Evolutionary conservation across 2,797 vertebrate species (phyloP), one percentile per base, ranked within the genome.

Genomic region (Tinamus major): DNA sequence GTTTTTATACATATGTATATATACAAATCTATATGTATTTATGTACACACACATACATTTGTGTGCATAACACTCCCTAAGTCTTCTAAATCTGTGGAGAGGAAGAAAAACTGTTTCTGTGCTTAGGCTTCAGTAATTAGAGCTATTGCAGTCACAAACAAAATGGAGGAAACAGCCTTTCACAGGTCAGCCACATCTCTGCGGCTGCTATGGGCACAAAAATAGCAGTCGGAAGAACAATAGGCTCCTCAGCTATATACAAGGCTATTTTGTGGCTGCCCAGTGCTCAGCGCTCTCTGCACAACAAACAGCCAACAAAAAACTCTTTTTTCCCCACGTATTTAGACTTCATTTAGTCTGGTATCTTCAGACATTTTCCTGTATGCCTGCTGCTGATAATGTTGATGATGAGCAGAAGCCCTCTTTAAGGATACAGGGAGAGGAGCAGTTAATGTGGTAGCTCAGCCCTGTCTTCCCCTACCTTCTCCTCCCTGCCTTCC

Each of bases 181-280:
- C 62, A 48, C 0, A 0, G 14, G 6, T 85, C 62, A 90, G 33
- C 31, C 33, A 6, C 5, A n/a, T 75, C 44, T 83, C 72, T 51
- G 27, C 63, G 76, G 51, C 75, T 59, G 24, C 35, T 8, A 1
- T 8, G 16, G 82, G 75, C 2, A 12, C 71, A 86, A 71, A 92
- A 94, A 85, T 46, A 81, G 46, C 82, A 83, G 39, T 37, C 20
- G 55, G 62, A 59, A 51, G 87, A 92, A 85, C 89, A 81, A 70
- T 37, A 37, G 51, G 16, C 44, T 80, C 86, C 74, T 86, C 59
- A 86, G 49, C 10, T 55, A 9, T 10, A 4, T 48, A 86, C 59
- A 79, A 93, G 51, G 59, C 49, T 70, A 26, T 80, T 89, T 48
- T 81, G 59, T 71, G n/a, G 49, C 42, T 59, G 72, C 35, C 3